A percentile compares a stretch with the other conserved stretches of the same genome.
Evolutionary conservation across 2,888 invertebrate species (phyloP).

Genomic region (Drosophila atripex): DNA sequence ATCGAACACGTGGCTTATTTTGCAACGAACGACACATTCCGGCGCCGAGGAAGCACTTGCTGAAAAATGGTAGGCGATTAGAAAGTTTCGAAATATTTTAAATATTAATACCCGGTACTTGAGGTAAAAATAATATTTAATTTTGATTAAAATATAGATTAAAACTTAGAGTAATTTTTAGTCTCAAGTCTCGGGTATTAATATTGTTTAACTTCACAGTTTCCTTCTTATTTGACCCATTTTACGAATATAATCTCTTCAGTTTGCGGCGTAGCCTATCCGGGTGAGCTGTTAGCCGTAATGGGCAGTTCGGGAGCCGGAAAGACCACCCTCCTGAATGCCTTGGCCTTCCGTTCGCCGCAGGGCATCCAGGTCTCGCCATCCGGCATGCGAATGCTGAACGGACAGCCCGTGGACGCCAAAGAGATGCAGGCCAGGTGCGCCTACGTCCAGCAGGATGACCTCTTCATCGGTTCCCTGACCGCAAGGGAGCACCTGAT

Average conservation of each 20-base stretch:
- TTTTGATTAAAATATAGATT: background rate
- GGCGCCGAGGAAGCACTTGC: conserved; percentile 87
- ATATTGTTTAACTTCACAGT: background rate
- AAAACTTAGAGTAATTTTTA: background rate
- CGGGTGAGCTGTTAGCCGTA: conserved; percentile 93
- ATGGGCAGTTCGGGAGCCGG: conserved; percentile 97
- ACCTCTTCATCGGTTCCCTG: conserved; percentile 94
- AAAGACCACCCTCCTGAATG: conserved; percentile 96
- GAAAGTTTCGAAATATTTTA: background rate
- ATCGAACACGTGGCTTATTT: conserved; percentile 84
- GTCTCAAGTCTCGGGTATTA: background rate
- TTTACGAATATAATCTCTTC: conserved; percentile 6
- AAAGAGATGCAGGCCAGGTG: conserved; percentile 90
- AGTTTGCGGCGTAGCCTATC: conserved; percentile 93
- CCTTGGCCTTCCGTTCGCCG: conserved; percentile 92
- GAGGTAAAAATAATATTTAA: background rate
- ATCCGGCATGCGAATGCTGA: conserved; percentile 87
- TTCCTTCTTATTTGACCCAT: background rate
- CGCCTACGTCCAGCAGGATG: conserved; percentile 97
- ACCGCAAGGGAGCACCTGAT: conserved; percentile 95
- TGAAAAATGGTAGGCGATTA: conserved; percentile 87
- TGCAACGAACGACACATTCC: conserved; percentile 82
- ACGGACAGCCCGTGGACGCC: conserved; percentile 90
- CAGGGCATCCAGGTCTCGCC: conserved; percentile 87
- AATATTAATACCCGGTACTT: background rate